Percentiles rank a stretch among this genome's conserved stretches.
Conservation (phyloP, 2,888 invertebrate species). For the Pediacus dermestoides region DNA sequence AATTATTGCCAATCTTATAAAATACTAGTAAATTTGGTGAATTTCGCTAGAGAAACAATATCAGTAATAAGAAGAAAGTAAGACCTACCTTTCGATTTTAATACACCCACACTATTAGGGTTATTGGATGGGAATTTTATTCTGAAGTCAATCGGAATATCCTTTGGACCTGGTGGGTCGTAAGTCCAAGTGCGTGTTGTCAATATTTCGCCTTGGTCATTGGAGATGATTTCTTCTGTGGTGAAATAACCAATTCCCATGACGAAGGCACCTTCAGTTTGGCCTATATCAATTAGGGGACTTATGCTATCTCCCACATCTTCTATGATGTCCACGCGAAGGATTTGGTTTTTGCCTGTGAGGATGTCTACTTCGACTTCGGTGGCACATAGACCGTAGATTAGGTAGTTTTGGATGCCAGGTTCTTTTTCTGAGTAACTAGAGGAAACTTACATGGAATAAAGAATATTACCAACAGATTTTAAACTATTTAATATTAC, state of each 20-base stretch:
- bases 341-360: constrained; percentile 69
- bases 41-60: constrained; percentile 2
- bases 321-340: constrained; percentile 69
- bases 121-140: constrained; percentile 65
- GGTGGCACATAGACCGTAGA: constrained; percentile 61
- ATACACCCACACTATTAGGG: constrained; percentile 62
- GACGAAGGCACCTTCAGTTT: constrained; percentile 72
- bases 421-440: constrained; percentile 39
- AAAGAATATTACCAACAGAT: not conserved
- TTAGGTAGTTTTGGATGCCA: constrained; percentile 57
- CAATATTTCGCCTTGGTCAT: constrained; percentile 61
- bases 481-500: too few species aligned
- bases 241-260: constrained; percentile 67
- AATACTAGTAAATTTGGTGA: too few species aligned
- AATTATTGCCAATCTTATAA: constrained; percentile 6
- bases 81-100: constrained; percentile 70
- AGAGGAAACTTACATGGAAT: constrained; percentile 12
- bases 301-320: constrained; percentile 72
- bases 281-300: constrained; percentile 69
- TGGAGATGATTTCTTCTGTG: constrained; percentile 61
- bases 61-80: not conserved
- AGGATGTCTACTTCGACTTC: constrained; percentile 76
- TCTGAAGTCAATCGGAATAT: constrained; percentile 73
- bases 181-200: constrained; percentile 81
- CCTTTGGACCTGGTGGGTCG: constrained; percentile 72